These are phyloP conservation scores for Tenthredo scrophulariae DNA, from an alignment of 2,888 invertebrate genomes.

Conservation along the genomic window DNA sequence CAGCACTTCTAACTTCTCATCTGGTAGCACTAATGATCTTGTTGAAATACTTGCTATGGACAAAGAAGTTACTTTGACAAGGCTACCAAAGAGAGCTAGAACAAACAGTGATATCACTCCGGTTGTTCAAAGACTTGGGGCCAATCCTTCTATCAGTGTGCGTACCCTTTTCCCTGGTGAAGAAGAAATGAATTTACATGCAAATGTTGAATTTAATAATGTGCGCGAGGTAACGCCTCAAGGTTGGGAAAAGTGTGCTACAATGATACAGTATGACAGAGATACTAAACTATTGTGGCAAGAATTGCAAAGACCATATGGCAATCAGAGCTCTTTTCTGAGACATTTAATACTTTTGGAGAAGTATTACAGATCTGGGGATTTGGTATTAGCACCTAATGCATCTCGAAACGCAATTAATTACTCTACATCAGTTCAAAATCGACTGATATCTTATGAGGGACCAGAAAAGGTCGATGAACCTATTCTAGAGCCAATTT, in stretches of 20 bases:
- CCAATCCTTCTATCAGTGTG: slow-evolving; percentile 91
- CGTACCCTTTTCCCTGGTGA: slow-evolving; percentile 90
- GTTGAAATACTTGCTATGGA: slow-evolving; percentile 79
- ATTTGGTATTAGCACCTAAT: slow-evolving; percentile 86
- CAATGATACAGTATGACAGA: slow-evolving; percentile 89
- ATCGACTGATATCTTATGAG: slow-evolving; percentile 88
- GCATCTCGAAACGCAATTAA: slow-evolving; percentile 88
- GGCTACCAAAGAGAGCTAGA: slow-evolving; percentile 78
- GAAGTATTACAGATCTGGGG: slow-evolving; percentile 91
- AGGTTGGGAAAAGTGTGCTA: slow-evolving; percentile 91
- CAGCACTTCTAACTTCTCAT: slow-evolving; percentile 54
- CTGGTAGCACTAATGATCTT: slow-evolving; percentile 66
- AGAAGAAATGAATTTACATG: slow-evolving; percentile 89
- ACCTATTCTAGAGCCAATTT: slow-evolving; percentile 71
- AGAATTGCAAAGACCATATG: slow-evolving; percentile 91
- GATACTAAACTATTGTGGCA: slow-evolving; percentile 91
- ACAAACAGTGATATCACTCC: slow-evolving; percentile 81
- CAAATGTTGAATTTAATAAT: slow-evolving; percentile 87
- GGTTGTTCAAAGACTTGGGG: slow-evolving; percentile 85
- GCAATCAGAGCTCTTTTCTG: slow-evolving; percentile 92
- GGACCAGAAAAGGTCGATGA: slow-evolving; percentile 76
- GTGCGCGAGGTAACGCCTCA: slow-evolving; percentile 88
- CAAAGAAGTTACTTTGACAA: slow-evolving; percentile 82
- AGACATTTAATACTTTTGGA: slow-evolving; percentile 90
- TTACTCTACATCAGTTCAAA: slow-evolving; percentile 90